phyloP scores from a whole-genome alignment of 2,113 vertebrate genomes.

The Hippocampus zosterae region DNA sequence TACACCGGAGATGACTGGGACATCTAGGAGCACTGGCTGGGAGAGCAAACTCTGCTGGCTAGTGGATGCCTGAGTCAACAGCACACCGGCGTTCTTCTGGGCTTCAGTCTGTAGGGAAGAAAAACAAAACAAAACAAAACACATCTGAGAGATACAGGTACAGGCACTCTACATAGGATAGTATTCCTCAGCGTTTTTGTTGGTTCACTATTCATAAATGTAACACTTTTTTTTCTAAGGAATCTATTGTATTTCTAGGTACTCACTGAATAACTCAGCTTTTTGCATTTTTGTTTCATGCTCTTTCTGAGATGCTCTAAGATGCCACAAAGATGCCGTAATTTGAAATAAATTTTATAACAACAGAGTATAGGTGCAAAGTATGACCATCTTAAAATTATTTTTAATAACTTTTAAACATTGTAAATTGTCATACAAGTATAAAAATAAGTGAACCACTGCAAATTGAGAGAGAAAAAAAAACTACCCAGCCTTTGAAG shows the following conservation, averaged over 20 bases:
- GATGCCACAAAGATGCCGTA: background rate
- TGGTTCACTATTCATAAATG: background rate
- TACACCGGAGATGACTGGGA: slow-evolving; percentile 49
- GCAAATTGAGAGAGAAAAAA: background rate
- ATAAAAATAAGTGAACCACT: too few species aligned
- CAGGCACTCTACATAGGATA: background rate
- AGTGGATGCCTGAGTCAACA: slow-evolving; percentile 35
- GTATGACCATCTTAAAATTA: background rate
- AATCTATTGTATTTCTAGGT: background rate
- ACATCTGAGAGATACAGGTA: background rate
- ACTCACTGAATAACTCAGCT: background rate
- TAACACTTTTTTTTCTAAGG: background rate
- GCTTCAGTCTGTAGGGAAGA: slow-evolving; percentile 49
- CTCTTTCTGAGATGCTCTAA: background rate
- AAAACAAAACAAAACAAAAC: background rate
- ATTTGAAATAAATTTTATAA: background rate
- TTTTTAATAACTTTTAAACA: too few species aligned
- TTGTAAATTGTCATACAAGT: too few species aligned
- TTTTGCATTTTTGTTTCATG: background rate
- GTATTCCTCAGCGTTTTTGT: background rate
- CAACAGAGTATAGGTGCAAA: background rate
- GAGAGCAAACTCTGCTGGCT: slow-evolving; percentile 42
- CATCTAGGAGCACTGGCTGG: slow-evolving; percentile 36
- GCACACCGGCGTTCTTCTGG: slow-evolving; percentile 34
- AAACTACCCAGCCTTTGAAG: background rate